Evolutionary conservation across 2,888 invertebrate species (phyloP).

Genomic region (Meiosimyza platycephala): DNA sequence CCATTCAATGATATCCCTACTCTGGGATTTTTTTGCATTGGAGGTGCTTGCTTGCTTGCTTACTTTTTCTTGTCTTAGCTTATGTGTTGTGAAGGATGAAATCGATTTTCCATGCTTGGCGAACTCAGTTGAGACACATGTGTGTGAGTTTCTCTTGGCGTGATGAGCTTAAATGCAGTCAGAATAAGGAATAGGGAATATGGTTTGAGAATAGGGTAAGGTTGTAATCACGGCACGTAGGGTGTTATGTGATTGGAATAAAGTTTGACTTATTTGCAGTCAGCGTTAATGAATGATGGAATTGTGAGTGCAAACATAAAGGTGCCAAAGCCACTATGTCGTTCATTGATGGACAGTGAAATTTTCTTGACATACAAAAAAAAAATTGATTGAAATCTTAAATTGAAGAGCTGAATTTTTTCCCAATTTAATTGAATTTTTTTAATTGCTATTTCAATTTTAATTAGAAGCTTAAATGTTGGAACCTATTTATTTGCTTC

Average conservation of each 20-base stretch:
- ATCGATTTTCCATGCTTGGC: conserved; percentile 54
- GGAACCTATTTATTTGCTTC: no score
- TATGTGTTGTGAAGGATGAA: conserved; percentile 56
- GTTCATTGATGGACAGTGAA: no score
- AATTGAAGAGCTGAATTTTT: no score
- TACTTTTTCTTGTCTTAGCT: neutral
- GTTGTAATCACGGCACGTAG: conserved; percentile 54
- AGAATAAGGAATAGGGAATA: neutral
- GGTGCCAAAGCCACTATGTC: no score
- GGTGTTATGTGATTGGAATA: conserved; percentile 58
- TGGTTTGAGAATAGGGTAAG: neutral
- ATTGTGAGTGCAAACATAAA: no score
- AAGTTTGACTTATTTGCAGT: conserved; percentile 37
- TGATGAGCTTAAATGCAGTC: conserved; percentile 10
- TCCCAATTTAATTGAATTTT: no score
- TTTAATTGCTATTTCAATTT: no score
- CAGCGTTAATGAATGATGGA: no score
- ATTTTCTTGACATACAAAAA: no score
- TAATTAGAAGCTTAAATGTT: no score
- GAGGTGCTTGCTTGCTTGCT: conserved; percentile 1
- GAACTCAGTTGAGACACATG: conserved; percentile 24
- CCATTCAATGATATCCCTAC: no score
- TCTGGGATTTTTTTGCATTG: neutral
- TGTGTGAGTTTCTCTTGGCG: conserved; percentile 13
- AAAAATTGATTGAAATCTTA: no score